phyloP scores from a whole-genome alignment of 2,888 invertebrate species.

The Schizaphis graminum region DNA sequence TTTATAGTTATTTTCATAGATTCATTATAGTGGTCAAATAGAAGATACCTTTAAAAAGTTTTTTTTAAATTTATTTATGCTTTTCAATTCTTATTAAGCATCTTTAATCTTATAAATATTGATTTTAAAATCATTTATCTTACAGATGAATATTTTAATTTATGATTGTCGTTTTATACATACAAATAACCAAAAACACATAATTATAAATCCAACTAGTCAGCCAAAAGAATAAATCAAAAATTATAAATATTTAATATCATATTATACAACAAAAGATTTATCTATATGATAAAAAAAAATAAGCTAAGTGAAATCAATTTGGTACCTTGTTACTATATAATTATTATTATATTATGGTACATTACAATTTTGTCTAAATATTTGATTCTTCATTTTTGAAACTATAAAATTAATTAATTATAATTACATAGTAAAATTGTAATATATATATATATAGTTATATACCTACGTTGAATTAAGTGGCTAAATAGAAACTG shows the following conservation, averaged over 20 bases:
- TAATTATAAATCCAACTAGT: background rate
- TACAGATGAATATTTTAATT: background rate
- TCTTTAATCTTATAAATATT: background rate
- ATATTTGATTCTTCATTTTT: background rate
- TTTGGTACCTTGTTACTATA: background rate
- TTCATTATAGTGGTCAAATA: background rate
- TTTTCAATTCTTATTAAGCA: background rate
- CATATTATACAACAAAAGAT: background rate
- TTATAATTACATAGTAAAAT: background rate
- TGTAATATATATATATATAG: too few relatives aligned
- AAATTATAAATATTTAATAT: background rate
- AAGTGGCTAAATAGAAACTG: too few relatives aligned
- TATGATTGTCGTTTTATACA: background rate
- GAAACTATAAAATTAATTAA: background rate
- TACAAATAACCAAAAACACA: background rate
- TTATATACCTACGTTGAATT: too few relatives aligned
- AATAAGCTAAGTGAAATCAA: background rate
- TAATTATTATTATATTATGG: background rate
- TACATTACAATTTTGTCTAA: background rate
- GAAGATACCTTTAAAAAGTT: background rate
- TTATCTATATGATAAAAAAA: background rate
- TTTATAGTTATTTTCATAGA: background rate
- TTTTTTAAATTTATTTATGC: background rate
- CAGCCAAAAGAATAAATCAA: background rate
- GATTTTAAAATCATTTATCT: background rate